Conservation (phyloP, 2,888 invertebrate genomes). For the Drosophila mercatorum region DNA sequence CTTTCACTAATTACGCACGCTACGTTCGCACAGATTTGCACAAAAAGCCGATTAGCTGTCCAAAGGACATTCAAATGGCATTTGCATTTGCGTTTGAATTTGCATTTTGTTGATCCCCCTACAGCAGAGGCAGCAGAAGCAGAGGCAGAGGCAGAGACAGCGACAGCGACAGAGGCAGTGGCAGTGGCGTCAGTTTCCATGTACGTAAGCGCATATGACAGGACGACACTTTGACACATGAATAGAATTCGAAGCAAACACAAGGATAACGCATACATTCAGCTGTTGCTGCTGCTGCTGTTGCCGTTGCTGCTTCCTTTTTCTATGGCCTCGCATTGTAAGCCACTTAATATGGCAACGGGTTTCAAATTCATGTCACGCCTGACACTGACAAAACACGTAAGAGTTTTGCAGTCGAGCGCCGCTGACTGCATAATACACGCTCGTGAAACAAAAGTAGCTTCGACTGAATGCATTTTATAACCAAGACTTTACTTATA, state of each 20-base stretch:
- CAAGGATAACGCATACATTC: constrained; percentile 22
- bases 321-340: constrained; percentile 31
- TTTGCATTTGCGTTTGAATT: constrained; percentile 23
- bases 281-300: constrained; percentile 6
- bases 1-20: constrained; percentile 45
- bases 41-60: constrained; percentile 10
- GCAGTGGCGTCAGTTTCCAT: not conserved
- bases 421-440: not conserved
- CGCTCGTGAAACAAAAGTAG: not conserved
- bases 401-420: not conserved
- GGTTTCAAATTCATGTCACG: constrained; percentile 47
- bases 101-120: constrained; percentile 43
- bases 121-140: not conserved
- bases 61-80: constrained; percentile 9
- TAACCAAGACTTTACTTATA: too few species aligned
- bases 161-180: too few species aligned
- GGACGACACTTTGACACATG: constrained; percentile 70
- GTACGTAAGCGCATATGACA: constrained; percentile 43
- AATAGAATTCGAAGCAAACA: constrained; percentile 39
- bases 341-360: constrained; percentile 61
- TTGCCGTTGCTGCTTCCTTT: constrained; percentile 4
- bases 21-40: constrained; percentile 1
- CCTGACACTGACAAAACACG: constrained; percentile 13
- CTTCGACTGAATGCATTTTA: too few species aligned
- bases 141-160: not conserved